Base-by-base conservation (phyloP, 2,888 invertebrate species). In the Polyommatus iphigenia region DNA sequence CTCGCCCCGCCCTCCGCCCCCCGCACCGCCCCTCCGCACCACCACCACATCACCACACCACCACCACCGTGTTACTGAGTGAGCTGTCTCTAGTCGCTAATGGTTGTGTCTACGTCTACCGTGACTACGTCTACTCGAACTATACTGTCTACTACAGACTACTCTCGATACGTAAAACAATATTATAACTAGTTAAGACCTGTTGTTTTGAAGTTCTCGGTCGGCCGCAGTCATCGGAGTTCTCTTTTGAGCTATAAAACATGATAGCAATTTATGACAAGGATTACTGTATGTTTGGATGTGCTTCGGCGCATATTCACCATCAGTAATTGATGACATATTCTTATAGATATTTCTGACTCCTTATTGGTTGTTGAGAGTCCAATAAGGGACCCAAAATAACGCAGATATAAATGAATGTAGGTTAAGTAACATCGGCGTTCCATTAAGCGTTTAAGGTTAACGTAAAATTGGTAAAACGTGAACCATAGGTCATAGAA, bases 41-140 rank as follows among this genome's bases (percentile, higher is more conserved):
- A 82, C 82, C 81, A 82, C 82, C 81, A 81, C 81, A 81, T 82
- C 81, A 72, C 83, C 82, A 83, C 82, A 81, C 78, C 36, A 81
- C 80, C 80, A 80, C 46, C 73, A 73, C 73, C 41, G 46, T 50
- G 46, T 50, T 50, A 46, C 75, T 24, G 20, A 73, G n/a, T 73
- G 71, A 72, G 71, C 36, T 72, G 73, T 41, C n/a, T 20, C 41
- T 73, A 32, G 24, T 73, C 20, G 73, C 72, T 10, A 4, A 7
- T 46, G 41, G n/a, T 18, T 67, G 62, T 67, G 62, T 24, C 29
- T 59, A 59, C 20, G 29, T 29, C 67, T 67, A 67, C 29, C 5
- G 13, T 7, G 67, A 67, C 67, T 62, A 59, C n/a, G 57, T 59
- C 59, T 62, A 67, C 67, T 67, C 20, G 20, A 18, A 59, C 59